Evolutionary conservation across 2,797 vertebrate species (phyloP).

Genomic region (Acanthurus tractus): DNA sequence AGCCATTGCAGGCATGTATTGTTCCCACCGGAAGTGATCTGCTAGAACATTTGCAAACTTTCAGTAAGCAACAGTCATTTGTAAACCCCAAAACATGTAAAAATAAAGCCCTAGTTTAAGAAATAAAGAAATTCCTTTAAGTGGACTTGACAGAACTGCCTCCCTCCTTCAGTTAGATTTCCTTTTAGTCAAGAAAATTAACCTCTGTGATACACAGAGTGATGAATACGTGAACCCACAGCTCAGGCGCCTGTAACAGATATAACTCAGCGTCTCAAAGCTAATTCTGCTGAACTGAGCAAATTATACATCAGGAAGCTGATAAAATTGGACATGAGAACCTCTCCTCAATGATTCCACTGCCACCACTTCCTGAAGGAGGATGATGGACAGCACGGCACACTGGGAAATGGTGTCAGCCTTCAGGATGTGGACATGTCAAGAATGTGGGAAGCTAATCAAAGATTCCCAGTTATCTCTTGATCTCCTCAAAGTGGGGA

Average conservation of each 20-base stretch:
- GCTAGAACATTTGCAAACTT: too few relatives aligned
- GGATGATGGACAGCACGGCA: constrained; percentile 43
- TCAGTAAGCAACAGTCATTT: too few relatives aligned
- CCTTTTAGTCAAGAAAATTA: neutral
- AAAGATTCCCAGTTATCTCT: constrained; percentile 78
- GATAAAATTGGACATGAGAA: constrained; percentile 25
- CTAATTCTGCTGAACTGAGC: constrained; percentile 46
- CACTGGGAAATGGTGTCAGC: constrained; percentile 50
- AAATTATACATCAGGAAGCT: constrained; percentile 52
- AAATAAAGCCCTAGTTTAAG: too few relatives aligned
- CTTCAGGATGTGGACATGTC: constrained; percentile 58
- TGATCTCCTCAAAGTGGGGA: constrained; percentile 55
- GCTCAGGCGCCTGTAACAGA: constrained; percentile 9
- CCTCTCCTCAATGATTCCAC: constrained; percentile 34
- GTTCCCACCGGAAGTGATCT: too few relatives aligned
- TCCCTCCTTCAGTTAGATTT: constrained; percentile 75
- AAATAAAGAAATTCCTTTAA: too few relatives aligned
- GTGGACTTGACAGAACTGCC: constrained; percentile 59
- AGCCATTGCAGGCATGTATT: too few relatives aligned
- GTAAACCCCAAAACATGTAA: too few relatives aligned
- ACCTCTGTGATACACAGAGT: too few relatives aligned
- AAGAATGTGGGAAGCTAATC: constrained; percentile 73
- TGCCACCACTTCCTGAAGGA: constrained; percentile 37
- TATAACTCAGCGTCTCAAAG: constrained; percentile 14
- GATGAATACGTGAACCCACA: constrained; percentile 14